These are phyloP conservation scores for Catharus fuscescens DNA, from an alignment of 2,113 vertebrate species.

Conservation along the genomic window DNA sequence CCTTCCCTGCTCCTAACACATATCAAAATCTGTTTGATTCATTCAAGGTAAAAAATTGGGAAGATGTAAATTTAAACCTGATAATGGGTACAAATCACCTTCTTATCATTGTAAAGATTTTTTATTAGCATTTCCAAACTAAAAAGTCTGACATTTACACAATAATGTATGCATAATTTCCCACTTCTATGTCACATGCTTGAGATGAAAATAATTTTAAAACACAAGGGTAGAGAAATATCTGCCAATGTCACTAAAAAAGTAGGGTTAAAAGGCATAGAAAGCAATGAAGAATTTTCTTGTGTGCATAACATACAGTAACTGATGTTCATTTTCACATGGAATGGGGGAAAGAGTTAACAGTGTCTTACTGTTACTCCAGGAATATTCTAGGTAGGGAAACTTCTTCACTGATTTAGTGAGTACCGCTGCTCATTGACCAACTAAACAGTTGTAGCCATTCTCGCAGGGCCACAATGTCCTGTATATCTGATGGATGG, in stretches of 20 bases:
- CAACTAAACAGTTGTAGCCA: slow-evolving; percentile 39
- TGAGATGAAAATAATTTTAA: slow-evolving; percentile 69
- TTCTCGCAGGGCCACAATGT: slow-evolving; percentile 11
- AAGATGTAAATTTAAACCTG: slow-evolving; percentile 28
- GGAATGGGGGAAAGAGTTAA: neutral
- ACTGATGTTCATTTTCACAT: neutral
- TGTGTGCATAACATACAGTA: slow-evolving; percentile 2
- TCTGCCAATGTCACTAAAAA: slow-evolving; percentile 44
- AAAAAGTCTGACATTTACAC: slow-evolving; percentile 69
- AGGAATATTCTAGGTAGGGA: slow-evolving; percentile 31
- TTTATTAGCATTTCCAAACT: slow-evolving; percentile 65
- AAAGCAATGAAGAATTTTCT: slow-evolving; percentile 33
- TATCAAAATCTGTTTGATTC: slow-evolving; percentile 28
- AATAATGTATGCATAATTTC: slow-evolving; percentile 69
- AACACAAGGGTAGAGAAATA: slow-evolving; percentile 68
- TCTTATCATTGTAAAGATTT: slow-evolving; percentile 55
- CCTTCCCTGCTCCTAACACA: neutral
- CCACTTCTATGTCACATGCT: slow-evolving; percentile 45
- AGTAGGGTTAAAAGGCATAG: neutral
- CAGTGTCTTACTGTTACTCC: no score
- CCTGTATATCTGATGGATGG: slow-evolving; percentile 63
- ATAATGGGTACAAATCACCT: slow-evolving; percentile 56
- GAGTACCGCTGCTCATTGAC: slow-evolving; percentile 22
- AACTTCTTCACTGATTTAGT: slow-evolving; percentile 44
- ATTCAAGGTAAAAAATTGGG: slow-evolving; percentile 31